Evolutionary conservation across 1,140 invertebrate genomes (phyloP).

Genomic region (Planococcus citri): DNA sequence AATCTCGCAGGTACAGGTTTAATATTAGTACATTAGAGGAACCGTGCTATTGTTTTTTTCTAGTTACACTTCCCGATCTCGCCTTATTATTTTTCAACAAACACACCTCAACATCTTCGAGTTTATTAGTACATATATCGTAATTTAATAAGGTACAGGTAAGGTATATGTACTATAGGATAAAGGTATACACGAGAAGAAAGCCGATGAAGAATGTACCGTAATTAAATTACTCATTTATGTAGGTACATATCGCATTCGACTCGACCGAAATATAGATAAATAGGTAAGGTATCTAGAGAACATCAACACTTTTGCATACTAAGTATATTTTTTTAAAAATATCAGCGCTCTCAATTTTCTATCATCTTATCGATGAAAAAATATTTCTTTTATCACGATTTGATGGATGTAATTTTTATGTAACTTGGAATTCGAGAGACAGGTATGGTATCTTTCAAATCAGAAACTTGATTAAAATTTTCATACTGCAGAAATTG

Average conservation of each 20-base stretch:
- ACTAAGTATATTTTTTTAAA: not conserved
- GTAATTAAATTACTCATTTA: not conserved
- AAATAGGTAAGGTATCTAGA: too few relatives aligned
- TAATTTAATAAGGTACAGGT: not conserved
- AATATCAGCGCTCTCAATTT: not conserved
- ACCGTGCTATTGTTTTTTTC: not conserved
- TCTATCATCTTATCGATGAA: not conserved
- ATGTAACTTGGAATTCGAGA: not conserved
- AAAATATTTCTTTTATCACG: not conserved
- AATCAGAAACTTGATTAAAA: too few relatives aligned
- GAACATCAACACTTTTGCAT: not conserved
- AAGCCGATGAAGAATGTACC: too few relatives aligned
- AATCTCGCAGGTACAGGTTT: not conserved
- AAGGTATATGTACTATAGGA: not conserved
- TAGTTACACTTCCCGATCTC: not conserved
- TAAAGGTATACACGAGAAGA: too few relatives aligned
- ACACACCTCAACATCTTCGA: not conserved
- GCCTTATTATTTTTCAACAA: not conserved
- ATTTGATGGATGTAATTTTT: not conserved
- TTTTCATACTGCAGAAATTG: too few relatives aligned
- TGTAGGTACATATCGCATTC: too few relatives aligned
- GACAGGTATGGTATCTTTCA: too few relatives aligned
- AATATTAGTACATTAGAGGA: too few relatives aligned
- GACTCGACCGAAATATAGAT: too few relatives aligned
- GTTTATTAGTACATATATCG: not conserved